phyloP scores from a whole-genome alignment of 2,888 invertebrate genomes.

The Meteorus colon region DNA sequence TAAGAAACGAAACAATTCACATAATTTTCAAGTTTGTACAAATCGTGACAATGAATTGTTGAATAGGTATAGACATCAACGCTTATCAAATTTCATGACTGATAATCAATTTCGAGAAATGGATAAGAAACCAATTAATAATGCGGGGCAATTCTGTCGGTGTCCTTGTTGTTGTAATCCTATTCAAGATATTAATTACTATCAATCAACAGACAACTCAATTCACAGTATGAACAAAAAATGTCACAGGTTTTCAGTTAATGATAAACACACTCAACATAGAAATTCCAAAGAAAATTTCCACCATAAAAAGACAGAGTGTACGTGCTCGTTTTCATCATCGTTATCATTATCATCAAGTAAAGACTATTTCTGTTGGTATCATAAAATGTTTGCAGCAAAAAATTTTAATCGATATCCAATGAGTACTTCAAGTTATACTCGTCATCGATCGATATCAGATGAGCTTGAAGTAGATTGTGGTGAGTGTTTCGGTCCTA shows the following conservation, averaged over 20 bases:
- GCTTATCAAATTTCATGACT: neutral
- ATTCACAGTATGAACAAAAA: neutral
- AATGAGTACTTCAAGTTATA: neutral
- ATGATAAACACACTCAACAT: neutral
- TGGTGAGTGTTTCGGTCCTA: constrained; percentile 33
- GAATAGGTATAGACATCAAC: neutral
- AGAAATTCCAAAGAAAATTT: neutral
- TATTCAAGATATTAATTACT: constrained; percentile 26
- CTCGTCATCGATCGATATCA: neutral
- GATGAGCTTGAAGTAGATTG: neutral
- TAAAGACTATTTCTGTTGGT: constrained; percentile 11
- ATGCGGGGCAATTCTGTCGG: neutral
- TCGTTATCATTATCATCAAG: constrained; percentile 7
- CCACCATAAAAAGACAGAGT: neutral
- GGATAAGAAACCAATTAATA: neutral
- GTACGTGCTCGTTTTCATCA: neutral
- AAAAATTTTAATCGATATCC: constrained; percentile 17
- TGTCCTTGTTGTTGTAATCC: constrained; percentile 23
- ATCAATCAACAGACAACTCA: constrained; percentile 17
- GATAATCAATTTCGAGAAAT: neutral
- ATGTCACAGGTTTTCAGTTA: neutral
- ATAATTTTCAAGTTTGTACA: neutral
- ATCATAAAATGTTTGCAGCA: constrained; percentile 27
- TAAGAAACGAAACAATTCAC: neutral
- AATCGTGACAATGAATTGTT: neutral